Base-by-base conservation (phyloP, 37 sponge, comb jelly and placozoan genomes). In the Haliclona indistincta region DNA sequence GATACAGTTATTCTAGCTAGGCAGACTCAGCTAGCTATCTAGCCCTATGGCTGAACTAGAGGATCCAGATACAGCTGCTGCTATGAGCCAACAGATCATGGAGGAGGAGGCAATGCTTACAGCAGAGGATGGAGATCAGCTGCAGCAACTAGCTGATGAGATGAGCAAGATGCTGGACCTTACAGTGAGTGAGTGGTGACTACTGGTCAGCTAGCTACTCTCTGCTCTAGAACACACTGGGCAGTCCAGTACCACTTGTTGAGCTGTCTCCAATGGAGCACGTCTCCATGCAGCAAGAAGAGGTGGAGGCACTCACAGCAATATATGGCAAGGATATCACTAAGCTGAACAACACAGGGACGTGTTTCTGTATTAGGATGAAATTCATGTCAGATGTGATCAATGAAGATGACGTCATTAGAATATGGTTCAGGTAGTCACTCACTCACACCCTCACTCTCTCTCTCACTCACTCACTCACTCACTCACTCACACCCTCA, bases 351-450 rank as follows among this genome's bases (percentile, higher is more conserved):
- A 71, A 80, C n/a, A 34, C 17, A 23, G 53, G 67, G 5, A 81
- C 74, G 15, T 81, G 82, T 55, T 81, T 81, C 38, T 36, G 25
- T 7, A 30, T 81, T 26, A 13, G 47, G 7, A 42, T 81, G 23
- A 71, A 54, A 25, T 81, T 72, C 43, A 55, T 73, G 28, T 65
- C 74, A 1, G 82, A 72, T 51, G 74, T 58, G 41, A 72, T 72
- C 8, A 8, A 72, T 32, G 67, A 81, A 2, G 81, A 70, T 3
- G 82, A 81, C 35, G 82, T 72, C 67, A 81, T 81, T 34, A 81
- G 44, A 39, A 63, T 81, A 10, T 81, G 82, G 82, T 81, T 81
- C 43, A 73, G 82, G 82, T 81, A 65, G 15, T 15, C 13, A 11
- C 15, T 45, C 65, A n/a, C n/a, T n/a, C n/a, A n/a, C n/a, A n/a